Percentiles rank a stretch among this genome's conserved stretches.
phyloP scores from a whole-genome alignment of 2,797 vertebrate species.

The Sebastes variabilis region DNA sequence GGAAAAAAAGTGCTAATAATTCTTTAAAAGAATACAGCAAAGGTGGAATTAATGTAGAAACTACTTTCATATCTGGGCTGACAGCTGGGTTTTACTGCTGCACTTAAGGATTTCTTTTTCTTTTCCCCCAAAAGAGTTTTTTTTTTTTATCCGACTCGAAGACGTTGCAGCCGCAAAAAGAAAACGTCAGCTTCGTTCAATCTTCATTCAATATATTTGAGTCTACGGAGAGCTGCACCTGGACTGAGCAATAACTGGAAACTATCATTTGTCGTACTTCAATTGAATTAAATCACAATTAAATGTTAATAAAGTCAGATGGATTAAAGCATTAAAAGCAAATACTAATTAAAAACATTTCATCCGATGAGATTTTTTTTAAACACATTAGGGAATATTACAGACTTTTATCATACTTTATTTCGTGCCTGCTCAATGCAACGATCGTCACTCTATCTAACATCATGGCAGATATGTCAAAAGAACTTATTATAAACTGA shows the following conservation, averaged over 20 bases:
- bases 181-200: not conserved
- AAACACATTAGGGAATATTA: not conserved
- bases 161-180: not conserved
- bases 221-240: not conserved
- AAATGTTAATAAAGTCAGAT: not conserved
- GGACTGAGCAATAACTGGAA: not conserved
- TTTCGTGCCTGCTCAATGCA: not conserved
- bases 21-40: not conserved
- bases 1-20: not conserved
- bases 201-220: not conserved
- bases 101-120: not conserved
- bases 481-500: not conserved
- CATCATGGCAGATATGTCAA: not conserved
- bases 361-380: not conserved
- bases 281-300: not conserved
- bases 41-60: not conserved
- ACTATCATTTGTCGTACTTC: constrained; percentile 3
- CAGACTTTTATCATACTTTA: not conserved
- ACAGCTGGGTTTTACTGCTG: not conserved
- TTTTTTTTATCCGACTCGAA: not conserved
- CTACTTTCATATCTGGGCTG: not conserved
- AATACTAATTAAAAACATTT: not conserved
- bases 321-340: not conserved
- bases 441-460: not conserved
- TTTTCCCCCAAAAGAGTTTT: not conserved